Conservation (phyloP, 2,797 vertebrate species). For the Decapterus maruadsi region DNA sequence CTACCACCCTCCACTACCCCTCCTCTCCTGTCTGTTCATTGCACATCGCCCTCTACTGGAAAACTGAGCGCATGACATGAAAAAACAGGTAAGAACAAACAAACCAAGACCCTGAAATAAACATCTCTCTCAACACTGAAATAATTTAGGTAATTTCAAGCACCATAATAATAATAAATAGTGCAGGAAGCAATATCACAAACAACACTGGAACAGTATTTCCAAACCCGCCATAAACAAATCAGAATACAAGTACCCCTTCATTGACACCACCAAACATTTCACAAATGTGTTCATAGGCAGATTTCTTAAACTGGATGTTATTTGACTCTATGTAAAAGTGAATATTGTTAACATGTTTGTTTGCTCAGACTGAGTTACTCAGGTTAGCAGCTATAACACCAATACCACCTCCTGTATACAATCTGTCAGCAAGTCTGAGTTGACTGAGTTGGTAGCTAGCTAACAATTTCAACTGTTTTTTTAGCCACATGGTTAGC, state of each 20-base stretch:
- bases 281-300: neutral
- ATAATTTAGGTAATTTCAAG: slow-evolving; percentile 1
- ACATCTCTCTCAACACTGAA: neutral
- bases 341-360: neutral
- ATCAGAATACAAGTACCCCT: neutral
- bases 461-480: neutral
- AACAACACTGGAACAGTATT: neutral
- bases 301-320: neutral
- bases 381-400: neutral
- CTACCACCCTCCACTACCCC: slow-evolving; percentile 5
- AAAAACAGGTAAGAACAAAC: neutral
- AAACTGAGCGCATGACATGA: neutral
- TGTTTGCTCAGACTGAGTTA: neutral
- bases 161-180: neutral
- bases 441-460: neutral
- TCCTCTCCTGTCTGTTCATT: neutral
- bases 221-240: neutral
- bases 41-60: slow-evolving; percentile 70
- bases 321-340: neutral
- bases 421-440: too few species aligned
- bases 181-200: neutral
- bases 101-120: slow-evolving; percentile 18
- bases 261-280: neutral
- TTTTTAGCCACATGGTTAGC: neutral
- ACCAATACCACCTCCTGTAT: neutral